phyloP scores from a whole-genome alignment of 1,140 invertebrate species.

The Achatina immaculata region DNA sequence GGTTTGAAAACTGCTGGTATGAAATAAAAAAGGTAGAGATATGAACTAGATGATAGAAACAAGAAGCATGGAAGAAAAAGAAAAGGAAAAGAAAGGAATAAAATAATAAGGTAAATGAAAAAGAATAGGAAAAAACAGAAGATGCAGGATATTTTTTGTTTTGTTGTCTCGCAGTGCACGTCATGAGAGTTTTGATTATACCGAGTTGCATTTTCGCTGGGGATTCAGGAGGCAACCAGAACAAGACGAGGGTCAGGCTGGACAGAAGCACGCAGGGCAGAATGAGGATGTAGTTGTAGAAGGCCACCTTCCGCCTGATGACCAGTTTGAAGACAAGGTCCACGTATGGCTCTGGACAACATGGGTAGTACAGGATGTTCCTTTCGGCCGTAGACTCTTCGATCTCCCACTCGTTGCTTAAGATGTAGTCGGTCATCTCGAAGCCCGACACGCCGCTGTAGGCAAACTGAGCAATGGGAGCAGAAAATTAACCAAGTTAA shows the following conservation, averaged over 20 bases:
- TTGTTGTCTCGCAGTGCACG: too few relatives aligned
- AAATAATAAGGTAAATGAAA: too few relatives aligned
- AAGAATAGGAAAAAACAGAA: too few relatives aligned
- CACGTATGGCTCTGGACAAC: constrained; percentile 69
- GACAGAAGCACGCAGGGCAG: constrained; percentile 70
- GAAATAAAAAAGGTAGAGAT: too few relatives aligned
- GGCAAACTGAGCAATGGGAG: constrained; percentile 47
- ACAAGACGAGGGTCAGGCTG: constrained; percentile 70
- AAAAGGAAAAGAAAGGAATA: too few relatives aligned
- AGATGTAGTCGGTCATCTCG: constrained; percentile 68
- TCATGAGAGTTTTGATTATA: constrained; percentile 45
- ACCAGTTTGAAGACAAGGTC: constrained; percentile 69
- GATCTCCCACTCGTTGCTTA: constrained; percentile 72
- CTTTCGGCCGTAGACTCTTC: constrained; percentile 55
- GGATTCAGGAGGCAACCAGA: constrained; percentile 72
- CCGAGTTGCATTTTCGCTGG: constrained; percentile 72
- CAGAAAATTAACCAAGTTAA: too few relatives aligned
- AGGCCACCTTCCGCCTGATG: constrained; percentile 68
- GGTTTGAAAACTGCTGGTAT: too few relatives aligned
- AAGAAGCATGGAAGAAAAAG: too few relatives aligned
- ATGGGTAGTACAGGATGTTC: constrained; percentile 67
- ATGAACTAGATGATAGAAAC: too few relatives aligned
- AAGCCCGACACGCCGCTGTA: constrained; percentile 57
- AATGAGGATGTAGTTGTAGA: constrained; percentile 72
- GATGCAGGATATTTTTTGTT: too few relatives aligned